Base-by-base conservation (phyloP, 2,797 vertebrate genomes). In the Catostomus latipinnis region DNA sequence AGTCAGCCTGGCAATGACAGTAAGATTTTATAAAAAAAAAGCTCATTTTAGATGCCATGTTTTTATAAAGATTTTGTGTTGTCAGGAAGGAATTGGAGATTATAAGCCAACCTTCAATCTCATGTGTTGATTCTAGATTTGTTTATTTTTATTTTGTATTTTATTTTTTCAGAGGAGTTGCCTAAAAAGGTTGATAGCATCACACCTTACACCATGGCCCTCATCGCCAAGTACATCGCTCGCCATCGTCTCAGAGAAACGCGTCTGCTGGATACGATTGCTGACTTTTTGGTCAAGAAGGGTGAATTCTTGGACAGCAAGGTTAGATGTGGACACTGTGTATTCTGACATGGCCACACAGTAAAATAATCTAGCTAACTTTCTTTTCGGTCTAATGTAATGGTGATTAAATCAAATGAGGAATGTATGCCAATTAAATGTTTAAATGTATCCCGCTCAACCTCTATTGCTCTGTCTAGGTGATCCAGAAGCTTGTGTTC, bases 401-500 rank as follows among this genome's bases (percentile, higher is more conserved):
- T 34, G 34, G 34, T 34, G 34, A 4, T 34, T 34, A 34, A 34
- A 34, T 61, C 18, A 57, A 4, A 11, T 16, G 12, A 43, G 11
- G 45, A 43, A 7, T 66, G 5, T 66, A 1, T 34, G 34, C 34
- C 34, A 3, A 34, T 34, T 34, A 34, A 4, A 34, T 34, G 34
- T 34, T 34, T 34, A 34, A 34, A 34, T 34, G 34, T 34, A 34
- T 34, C 34, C 34, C 2, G 2, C 34, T 69, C 5, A 22, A 10
- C 8, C 0, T 63, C 1, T 5, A 14, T 34, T 57, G 1, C 50
- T 18, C 46, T 46, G 60, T 5, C 0, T 91, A 97, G 96, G 94
- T 97, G 84, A 96, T 98, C 86, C 96, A 98, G 93, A 97, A 96
- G 91, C 88, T 98, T 82, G 95, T 98, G 83, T 95, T 97, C 84